Conservation (phyloP, 1,140 invertebrate species). For the Drosophila lowei region DNA sequence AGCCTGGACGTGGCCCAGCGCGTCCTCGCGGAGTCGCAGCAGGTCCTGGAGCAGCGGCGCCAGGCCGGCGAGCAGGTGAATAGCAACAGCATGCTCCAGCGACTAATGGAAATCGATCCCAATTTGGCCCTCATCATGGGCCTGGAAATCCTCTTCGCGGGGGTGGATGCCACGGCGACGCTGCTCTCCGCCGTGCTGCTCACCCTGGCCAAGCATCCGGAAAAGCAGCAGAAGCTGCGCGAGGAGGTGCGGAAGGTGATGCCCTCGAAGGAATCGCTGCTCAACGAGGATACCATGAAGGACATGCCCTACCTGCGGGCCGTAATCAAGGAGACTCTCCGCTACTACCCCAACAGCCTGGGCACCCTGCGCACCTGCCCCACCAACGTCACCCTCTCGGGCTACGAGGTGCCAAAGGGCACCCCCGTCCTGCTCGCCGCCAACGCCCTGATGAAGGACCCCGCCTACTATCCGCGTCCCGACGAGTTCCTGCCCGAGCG, state of each 20-base stretch:
- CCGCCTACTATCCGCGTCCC: slow-evolving; percentile 86
- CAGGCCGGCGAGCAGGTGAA: slow-evolving; percentile 28
- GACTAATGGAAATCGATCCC: slow-evolving; percentile 85
- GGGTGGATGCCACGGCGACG: slow-evolving; percentile 86
- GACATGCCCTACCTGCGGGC: slow-evolving; percentile 84
- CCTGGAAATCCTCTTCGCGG: slow-evolving; percentile 88
- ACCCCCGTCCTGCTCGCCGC: slow-evolving; percentile 40
- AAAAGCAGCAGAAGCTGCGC: slow-evolving; percentile 84
- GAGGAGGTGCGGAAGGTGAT: slow-evolving; percentile 83
- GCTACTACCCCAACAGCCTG: slow-evolving; percentile 93
- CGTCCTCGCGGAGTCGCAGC: slow-evolving; percentile 42
- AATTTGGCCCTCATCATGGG: slow-evolving; percentile 87
- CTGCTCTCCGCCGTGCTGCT: slow-evolving; percentile 47
- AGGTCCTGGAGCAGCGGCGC: slow-evolving; percentile 28
- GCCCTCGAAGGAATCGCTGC: slow-evolving; percentile 69
- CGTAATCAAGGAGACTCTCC: slow-evolving; percentile 86
- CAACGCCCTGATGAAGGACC: slow-evolving; percentile 52
- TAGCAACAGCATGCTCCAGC: slow-evolving; percentile 84
- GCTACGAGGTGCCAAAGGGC: slow-evolving; percentile 92
- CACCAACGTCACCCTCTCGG: slow-evolving; percentile 89
- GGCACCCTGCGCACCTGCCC: slow-evolving; percentile 91
- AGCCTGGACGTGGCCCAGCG: slow-evolving; percentile 36
- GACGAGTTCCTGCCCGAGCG: slow-evolving; percentile 89
- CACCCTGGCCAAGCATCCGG: slow-evolving; percentile 83
- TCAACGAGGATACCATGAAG: slow-evolving; percentile 79